Percentiles rank a stretch among this genome's conserved stretches.
These are phyloP conservation scores for Anoplopoma fimbria DNA, from an alignment of 2,113 vertebrate genomes.

Conservation along the genomic window DNA sequence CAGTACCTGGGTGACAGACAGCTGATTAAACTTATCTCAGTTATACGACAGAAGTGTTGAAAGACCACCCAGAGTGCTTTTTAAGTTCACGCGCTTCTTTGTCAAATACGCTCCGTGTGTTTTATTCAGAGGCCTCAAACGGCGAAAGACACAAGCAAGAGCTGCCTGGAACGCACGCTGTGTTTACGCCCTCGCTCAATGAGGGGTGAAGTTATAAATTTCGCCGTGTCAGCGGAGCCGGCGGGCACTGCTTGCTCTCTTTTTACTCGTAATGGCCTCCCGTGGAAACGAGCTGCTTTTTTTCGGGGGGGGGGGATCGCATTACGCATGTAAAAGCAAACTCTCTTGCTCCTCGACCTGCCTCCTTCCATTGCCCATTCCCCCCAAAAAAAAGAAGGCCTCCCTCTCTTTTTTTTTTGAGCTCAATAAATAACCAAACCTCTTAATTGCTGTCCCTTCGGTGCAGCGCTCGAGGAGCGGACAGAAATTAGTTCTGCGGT, in stretches of 20 bases:
- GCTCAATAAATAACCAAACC: slow-evolving; percentile 71
- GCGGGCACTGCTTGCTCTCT: slow-evolving; percentile 19
- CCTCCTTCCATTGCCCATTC: slow-evolving; percentile 41
- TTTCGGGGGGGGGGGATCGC: slow-evolving; percentile 40
- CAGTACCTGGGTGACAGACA: not conserved
- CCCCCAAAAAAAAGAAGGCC: slow-evolving; percentile 14
- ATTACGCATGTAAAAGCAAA: slow-evolving; percentile 63
- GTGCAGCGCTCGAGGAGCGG: slow-evolving; percentile 41
- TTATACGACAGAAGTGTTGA: not conserved
- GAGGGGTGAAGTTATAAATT: slow-evolving; percentile 70
- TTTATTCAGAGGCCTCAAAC: slow-evolving; percentile 33
- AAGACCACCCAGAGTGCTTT: slow-evolving; percentile 50
- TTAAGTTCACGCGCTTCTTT: not conserved
- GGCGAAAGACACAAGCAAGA: slow-evolving; percentile 42
- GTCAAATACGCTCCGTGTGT: not conserved
- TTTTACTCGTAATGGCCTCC: slow-evolving; percentile 48
- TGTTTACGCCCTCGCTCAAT: slow-evolving; percentile 68
- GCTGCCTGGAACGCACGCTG: slow-evolving; percentile 31
- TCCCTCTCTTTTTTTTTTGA: slow-evolving; percentile 27
- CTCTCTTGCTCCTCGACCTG: slow-evolving; percentile 50
- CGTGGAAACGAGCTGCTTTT: slow-evolving; percentile 65
- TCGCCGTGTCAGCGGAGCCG: slow-evolving; percentile 40
- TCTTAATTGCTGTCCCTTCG: slow-evolving; percentile 68
- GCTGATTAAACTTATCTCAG: slow-evolving; percentile 36
- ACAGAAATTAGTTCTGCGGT: slow-evolving; percentile 63